Base-by-base conservation (phyloP, 2,888 invertebrate genomes). In the Vesta saturnalis region DNA sequence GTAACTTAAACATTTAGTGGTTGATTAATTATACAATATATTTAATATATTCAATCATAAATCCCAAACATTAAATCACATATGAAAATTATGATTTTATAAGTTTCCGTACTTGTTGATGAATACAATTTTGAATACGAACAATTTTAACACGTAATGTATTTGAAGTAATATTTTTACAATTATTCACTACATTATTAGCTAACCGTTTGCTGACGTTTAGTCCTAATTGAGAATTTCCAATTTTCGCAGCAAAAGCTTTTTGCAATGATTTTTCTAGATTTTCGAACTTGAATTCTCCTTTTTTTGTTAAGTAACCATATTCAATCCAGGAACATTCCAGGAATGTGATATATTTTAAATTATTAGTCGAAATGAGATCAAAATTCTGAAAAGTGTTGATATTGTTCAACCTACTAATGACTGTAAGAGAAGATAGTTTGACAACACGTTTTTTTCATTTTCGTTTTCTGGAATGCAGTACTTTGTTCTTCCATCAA, bases 131-230 rank as follows among this genome's bases (percentile, higher is more conserved):
- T 54, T 69, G 69, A 8, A 61, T 57, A 21, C 18, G 19, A 0
- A 39, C 60, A 10, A 16, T 60, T 19, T 43, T 60, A 12, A 22
- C 19, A 10, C 69, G 60, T 16, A 60, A 22, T 39, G 64, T 43
- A 18, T 43, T 1, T n/a, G 46, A 57, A 10, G 46, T 43, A 35
- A 64, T 12, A 60, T 60, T 52, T 30, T 19, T 64, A 43, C 69
- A 69, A 0, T 57, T n/a, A 15, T 69, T 15, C 1, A 69, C 21
- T 12, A 61, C 57, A 0, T 15, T 39, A n/a, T 56, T 69, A 4
- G 69, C 64, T 69, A 57, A 39, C n/a, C 64, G 1, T 43, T 60
- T 60, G 39, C 64, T 69, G 19, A 69, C 35, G 18, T 69, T 64
- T 43, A 64, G 56, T 12, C 23, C 64, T 14, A 64, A 63, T 3